phyloP scores from a whole-genome alignment of 2,797 vertebrate species.

The Sebastes jordani region DNA sequence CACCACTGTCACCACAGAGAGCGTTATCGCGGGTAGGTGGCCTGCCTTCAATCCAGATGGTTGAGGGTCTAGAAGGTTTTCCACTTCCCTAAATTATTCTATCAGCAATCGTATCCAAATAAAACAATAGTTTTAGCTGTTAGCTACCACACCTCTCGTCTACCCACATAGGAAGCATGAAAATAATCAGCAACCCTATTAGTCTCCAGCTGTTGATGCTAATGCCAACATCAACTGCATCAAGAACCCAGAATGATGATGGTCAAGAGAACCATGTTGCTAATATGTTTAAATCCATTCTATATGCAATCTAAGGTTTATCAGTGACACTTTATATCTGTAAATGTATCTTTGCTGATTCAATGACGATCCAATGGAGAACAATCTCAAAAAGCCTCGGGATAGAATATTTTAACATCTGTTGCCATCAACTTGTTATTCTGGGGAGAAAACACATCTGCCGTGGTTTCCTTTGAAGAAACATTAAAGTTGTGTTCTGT shows the following conservation, averaged over 20 bases:
- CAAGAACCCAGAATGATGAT: neutral
- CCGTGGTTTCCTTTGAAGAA: slow-evolving; percentile 51
- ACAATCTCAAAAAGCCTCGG: slow-evolving; percentile 6
- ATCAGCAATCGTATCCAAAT: neutral
- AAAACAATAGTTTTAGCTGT: neutral
- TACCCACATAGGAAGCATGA: neutral
- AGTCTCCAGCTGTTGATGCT: neutral
- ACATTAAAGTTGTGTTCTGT: slow-evolving; percentile 39
- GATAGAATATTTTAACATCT: slow-evolving; percentile 42
- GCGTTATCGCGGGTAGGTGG: no score
- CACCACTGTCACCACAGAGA: neutral
- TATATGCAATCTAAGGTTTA: neutral
- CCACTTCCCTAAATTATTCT: no score
- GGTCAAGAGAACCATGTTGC: neutral
- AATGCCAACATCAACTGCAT: neutral
- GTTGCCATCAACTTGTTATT: slow-evolving; percentile 49
- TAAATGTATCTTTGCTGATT: neutral
- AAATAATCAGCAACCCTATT: neutral
- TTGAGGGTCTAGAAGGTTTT: no score
- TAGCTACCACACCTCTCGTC: neutral
- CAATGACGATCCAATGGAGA: slow-evolving; percentile 9
- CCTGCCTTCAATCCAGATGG: no score
- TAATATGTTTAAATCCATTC: neutral
- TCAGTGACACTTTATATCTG: neutral
- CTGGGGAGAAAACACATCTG: slow-evolving; percentile 49